A percentile compares a stretch with the other conserved stretches of the same genome.
These are phyloP conservation scores for Thera obeliscata DNA, from an alignment of 2,888 invertebrate species.

Conservation along the genomic window DNA sequence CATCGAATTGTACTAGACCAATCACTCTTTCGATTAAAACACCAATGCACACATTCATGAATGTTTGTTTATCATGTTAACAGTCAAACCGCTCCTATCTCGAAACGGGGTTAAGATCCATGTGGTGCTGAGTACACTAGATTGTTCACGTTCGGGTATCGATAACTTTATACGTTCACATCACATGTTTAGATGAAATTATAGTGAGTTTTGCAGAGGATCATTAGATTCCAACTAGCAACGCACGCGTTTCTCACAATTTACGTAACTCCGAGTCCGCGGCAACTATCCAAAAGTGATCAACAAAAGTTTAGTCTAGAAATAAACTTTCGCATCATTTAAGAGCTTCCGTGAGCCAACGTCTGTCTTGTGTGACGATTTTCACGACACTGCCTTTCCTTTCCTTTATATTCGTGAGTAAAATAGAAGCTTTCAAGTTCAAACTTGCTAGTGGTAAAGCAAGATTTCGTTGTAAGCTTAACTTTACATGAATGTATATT, in stretches of 20 bases:
- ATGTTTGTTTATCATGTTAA: constrained; percentile 59
- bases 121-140: constrained; percentile 50
- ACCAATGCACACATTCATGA: constrained; percentile 50
- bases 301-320: constrained; percentile 65
- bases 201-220: constrained; percentile 21
- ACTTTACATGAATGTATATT: constrained; percentile 29
- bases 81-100: constrained; percentile 52
- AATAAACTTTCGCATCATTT: constrained; percentile 72
- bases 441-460: constrained; percentile 39
- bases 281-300: constrained; percentile 63
- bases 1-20: constrained; percentile 42
- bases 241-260: constrained; percentile 46
- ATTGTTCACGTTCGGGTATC: constrained; percentile 51
- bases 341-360: constrained; percentile 54
- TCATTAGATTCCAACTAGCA: constrained; percentile 23
- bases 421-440: constrained; percentile 39
- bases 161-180: constrained; percentile 44
- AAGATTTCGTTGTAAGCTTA: constrained; percentile 43
- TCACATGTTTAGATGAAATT: constrained; percentile 29
- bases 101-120: constrained; percentile 57
- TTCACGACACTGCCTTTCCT: constrained; percentile 61
- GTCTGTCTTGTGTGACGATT: constrained; percentile 59
- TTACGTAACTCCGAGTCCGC: constrained; percentile 68
- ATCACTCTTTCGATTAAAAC: constrained; percentile 44
- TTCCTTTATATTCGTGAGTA: constrained; percentile 45